Base-by-base conservation (phyloP, 2,113 vertebrate genomes). In the Ovibos moschatus region DNA sequence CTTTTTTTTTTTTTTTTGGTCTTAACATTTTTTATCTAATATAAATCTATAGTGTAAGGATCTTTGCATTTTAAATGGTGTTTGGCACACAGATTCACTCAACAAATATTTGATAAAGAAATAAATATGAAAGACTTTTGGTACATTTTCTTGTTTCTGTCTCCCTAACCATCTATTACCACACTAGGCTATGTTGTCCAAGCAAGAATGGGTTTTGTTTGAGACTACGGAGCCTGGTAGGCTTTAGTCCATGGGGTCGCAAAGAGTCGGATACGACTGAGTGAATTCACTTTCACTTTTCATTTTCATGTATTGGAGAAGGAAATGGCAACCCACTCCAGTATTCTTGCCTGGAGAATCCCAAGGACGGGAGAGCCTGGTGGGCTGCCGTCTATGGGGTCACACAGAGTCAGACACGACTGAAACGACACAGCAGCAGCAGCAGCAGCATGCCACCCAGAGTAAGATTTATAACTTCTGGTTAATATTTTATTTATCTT, bases 401-500 rank as follows among this genome's bases (percentile, higher is more conserved):
- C 5, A 0, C 58, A 60, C 12, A 60, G 58, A 60, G 58, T 30
- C 0, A 0, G 58, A 58, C 57, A 58, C 4, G 0, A 27, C 11
- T 28, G 57, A 58, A 58, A 10, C 11, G 4, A 28, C 57, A 12
- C 13, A 27, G 25, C 57, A 28, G 25, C 25, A 28, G 25, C 25
- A 58, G 23, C 23, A 58, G 25, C 57, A 58, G 25, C 57, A 60
- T 60, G 58, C 27, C 27, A 60, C 27, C 58, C 27, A 60, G 58
- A 60, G 58, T 60, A 28, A 60, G 58, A 5, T 86, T 93, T 87
- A 58, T 92, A 45, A 94, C 11, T 93, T 15, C 45, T 89, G 95
- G 5, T 91, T 91, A 96, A 95, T 89, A 92, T 93, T 96, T 93
- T 57, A 85, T 87, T 76, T 97, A 60, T 89, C 50, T 87, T 93